phyloP scores from a whole-genome alignment of 2,113 vertebrate genomes.

The Myiagra hebetior region DNA sequence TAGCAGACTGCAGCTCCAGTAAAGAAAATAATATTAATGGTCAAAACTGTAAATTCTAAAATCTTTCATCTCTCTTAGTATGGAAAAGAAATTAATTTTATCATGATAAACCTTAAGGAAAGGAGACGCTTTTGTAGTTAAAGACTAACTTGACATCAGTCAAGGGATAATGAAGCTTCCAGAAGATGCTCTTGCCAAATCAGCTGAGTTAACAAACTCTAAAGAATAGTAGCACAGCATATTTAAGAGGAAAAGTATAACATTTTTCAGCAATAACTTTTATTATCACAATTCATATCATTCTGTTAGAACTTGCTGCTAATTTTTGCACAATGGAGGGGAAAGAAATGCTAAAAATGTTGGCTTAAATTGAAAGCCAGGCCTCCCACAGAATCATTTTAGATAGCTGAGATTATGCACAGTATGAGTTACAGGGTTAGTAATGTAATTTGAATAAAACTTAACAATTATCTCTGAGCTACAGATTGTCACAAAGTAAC shows the following conservation, averaged over 20 bases:
- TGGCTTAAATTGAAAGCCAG: neutral
- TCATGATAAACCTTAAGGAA: neutral
- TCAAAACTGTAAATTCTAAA: neutral
- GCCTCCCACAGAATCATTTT: conserved; percentile 28
- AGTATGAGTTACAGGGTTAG: neutral
- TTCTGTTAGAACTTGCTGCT: neutral
- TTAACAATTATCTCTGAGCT: neutral
- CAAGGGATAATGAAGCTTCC: neutral
- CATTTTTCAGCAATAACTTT: neutral
- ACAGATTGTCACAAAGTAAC: neutral
- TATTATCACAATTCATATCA: neutral
- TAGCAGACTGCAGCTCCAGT: neutral
- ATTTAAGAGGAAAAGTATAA: neutral
- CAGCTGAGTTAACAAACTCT: neutral
- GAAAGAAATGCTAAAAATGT: neutral
- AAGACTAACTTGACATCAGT: neutral
- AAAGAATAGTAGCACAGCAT: neutral
- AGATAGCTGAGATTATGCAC: neutral
- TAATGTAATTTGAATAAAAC: neutral
- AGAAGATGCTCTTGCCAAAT: neutral
- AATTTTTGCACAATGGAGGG: neutral
- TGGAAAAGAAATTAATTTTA: neutral
- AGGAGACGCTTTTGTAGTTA: neutral
- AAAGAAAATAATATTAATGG: conserved; percentile 7
- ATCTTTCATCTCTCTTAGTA: neutral